Evolutionary conservation across 2,113 vertebrate genomes (phyloP).

Genomic region (Marmota flaviventris): DNA sequence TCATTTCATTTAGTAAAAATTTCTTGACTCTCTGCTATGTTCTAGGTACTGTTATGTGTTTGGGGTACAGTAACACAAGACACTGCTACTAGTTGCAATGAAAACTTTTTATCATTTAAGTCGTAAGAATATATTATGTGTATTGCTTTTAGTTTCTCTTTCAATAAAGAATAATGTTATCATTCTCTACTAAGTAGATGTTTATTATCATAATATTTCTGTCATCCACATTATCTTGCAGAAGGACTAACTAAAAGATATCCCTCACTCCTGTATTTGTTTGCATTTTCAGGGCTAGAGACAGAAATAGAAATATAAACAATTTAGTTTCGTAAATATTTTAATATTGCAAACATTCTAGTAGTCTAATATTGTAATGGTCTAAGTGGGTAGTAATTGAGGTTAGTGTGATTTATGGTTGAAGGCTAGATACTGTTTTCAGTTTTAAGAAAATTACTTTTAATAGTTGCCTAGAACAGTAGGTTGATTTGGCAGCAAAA

Average conservation of each 20-base stretch:
- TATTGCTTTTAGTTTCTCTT: conserved; percentile 67
- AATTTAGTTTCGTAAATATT: conserved; percentile 55
- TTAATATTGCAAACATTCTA: conserved; percentile 10
- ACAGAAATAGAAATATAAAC: conserved; percentile 53
- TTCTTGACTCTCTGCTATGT: background rate
- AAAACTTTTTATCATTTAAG: background rate
- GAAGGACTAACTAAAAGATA: background rate
- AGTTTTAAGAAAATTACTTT: conserved; percentile 82
- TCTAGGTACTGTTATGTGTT: background rate
- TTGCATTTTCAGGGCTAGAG: conserved; percentile 62
- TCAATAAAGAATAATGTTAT: conserved; percentile 28
- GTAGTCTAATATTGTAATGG: background rate
- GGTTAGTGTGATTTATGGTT: conserved; percentile 32
- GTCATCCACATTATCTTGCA: background rate
- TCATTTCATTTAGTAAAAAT: conserved; percentile 46
- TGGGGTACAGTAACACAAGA: background rate
- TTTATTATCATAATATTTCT: conserved; percentile 1
- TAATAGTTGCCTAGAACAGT: conserved; percentile 83
- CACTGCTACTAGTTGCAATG: background rate
- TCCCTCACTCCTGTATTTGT: conserved; percentile 15
- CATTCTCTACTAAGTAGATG: conserved; percentile 6
- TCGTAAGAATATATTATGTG: background rate
- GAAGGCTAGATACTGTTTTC: conserved; percentile 68
- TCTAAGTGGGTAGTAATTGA: conserved; percentile 40
- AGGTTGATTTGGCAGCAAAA: conserved; percentile 86